Base-by-base conservation (phyloP, 2,113 vertebrate species). In the Sinocyclocheilus anophthalmus region DNA sequence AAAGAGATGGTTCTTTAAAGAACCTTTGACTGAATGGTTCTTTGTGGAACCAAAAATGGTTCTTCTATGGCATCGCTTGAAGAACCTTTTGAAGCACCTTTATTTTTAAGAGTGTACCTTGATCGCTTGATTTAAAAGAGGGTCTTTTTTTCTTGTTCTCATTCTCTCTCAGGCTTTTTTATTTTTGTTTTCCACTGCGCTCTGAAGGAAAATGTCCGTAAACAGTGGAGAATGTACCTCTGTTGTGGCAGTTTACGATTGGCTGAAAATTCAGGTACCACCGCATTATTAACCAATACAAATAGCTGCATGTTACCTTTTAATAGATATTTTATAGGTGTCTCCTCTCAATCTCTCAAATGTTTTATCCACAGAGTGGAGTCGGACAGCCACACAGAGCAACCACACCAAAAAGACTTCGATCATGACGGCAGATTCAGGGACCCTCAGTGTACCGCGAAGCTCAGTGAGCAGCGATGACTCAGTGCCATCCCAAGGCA, bases 131-230 rank as follows among this genome's bases (percentile, higher is more conserved):
- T 76, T n/a, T 59, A 13, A 5, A 76, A 45, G 13, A 26, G 0
- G 12, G 12, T 77, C 0, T 53, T 48, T 57, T n/a, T 22, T 91
- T 72, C 18, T 11, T 45, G 81, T n/a, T 84, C 20, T 81, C 24
- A 82, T 16, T 78, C 1, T 89, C 39, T n/a, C 85, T 84, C 87
- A 99, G 98, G 98, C 6, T 96, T n/a, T n/a, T n/a, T n/a, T 88
- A 96, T 99, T 93, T 99, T 99, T 87, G 69, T 98, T n/a, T 97
- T 99, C 90, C 98, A 99, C 89, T n/a, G n/a, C n/a, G n/a, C 96
- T 69, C 90, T 96, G 12, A 99, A 98, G 91, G 97, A 99, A 79
- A 99, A 95, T 55, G 97, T 99, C 65, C 96, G 96, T 65, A 96
- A 95, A 75, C 96, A 99, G 70, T 99, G 98, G 98, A 96, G 96